Evolutionary conservation across 35 echinoderm and acorn worm species (phyloP).

Genomic region (Ophioderma brevispina): DNA sequence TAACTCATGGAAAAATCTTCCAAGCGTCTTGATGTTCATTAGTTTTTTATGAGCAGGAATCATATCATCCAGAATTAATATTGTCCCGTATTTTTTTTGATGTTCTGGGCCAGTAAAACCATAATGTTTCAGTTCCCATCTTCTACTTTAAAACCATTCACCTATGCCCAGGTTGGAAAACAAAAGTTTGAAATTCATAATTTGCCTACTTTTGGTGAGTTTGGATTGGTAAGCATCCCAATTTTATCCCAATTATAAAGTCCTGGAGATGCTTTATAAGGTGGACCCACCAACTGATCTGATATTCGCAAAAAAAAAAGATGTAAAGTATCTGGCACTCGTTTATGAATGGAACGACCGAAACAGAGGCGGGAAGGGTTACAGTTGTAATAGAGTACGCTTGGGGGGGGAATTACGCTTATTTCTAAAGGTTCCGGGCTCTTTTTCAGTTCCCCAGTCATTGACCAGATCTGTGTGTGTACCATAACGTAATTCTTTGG

Average conservation of each 20-base stretch:
- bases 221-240: background rate
- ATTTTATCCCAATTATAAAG: constrained; percentile 9
- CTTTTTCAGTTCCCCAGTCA: constrained; percentile 3
- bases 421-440: constrained; percentile 55
- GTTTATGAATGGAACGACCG: background rate
- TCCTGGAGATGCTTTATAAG: constrained; percentile 25
- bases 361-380: constrained; percentile 7
- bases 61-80: too few relatives aligned
- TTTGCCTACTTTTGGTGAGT: background rate
- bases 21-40: too few relatives aligned
- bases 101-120: constrained; percentile 32
- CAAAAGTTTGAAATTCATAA: constrained; percentile 19
- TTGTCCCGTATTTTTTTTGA: too few relatives aligned
- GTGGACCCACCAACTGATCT: constrained; percentile 20
- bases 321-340: constrained; percentile 6
- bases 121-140: constrained; percentile 37
- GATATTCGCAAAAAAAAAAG: background rate
- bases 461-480: constrained; percentile 45
- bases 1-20: too few relatives aligned
- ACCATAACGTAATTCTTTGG: constrained; percentile 45
- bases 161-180: background rate
- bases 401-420: background rate
- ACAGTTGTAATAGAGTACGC: constrained; percentile 23
- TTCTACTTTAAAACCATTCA: constrained; percentile 27
- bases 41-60: too few relatives aligned